A percentile compares a stretch with the other conserved stretches of the same genome.
These are phyloP conservation scores for Psittacula echo DNA, from an alignment of 2,797 vertebrate genomes.

Conservation along the genomic window DNA sequence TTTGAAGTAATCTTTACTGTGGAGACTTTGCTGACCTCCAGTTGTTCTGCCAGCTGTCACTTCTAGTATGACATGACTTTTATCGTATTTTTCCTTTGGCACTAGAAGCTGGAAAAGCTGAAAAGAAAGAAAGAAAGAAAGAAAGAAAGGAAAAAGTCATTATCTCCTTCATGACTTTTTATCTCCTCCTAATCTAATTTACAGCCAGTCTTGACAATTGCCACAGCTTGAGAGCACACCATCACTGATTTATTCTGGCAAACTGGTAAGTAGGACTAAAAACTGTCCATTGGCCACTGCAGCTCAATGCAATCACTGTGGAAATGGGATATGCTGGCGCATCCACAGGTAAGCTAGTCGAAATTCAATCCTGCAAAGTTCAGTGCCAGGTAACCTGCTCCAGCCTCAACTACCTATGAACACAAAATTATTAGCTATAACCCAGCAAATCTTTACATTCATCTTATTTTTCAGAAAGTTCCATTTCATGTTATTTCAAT, in stretches of 20 bases:
- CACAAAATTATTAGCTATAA: conserved; percentile 14
- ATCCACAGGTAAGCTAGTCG: not conserved
- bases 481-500: not conserved
- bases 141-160: not conserved
- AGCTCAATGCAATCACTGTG: not conserved
- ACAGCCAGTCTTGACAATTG: not conserved
- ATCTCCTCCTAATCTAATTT: not conserved
- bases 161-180: not conserved
- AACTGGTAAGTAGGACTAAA: not conserved
- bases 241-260: not conserved
- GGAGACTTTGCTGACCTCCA: conserved; percentile 84
- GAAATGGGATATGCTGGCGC: not conserved
- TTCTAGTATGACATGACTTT: conserved; percentile 86
- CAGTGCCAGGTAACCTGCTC: not conserved
- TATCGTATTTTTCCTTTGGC: conserved; percentile 85
- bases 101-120: conserved; percentile 87
- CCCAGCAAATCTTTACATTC: not conserved
- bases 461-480: not conserved
- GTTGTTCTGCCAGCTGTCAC: conserved; percentile 93
- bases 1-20: conserved; percentile 20
- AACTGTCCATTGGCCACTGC: not conserved
- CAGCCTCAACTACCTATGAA: not conserved
- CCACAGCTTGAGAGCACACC: not conserved
- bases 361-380: not conserved
- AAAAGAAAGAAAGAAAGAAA: not conserved